Evolutionary conservation across 2,888 invertebrate species (phyloP).

Genomic region (Limnephilus lunatus): DNA sequence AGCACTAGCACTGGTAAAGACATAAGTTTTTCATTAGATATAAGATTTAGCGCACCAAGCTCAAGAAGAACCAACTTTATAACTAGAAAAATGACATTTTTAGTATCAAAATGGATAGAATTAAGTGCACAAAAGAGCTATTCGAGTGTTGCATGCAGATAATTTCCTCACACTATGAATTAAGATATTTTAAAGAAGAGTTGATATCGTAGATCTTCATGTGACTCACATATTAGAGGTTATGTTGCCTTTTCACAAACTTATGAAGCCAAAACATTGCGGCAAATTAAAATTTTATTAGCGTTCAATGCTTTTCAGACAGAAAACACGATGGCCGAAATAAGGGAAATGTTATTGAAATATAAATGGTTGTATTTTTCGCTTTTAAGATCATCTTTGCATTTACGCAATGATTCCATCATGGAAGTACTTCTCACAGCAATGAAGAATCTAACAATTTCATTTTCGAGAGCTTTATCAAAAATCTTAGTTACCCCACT

Average conservation of each 20-base stretch:
- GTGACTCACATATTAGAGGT: neutral
- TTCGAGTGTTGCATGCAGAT: constrained; percentile 2
- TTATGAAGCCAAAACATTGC: neutral
- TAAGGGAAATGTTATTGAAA: neutral
- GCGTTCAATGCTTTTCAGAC: no score
- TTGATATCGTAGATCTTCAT: neutral
- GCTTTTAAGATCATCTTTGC: no score
- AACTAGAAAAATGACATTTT: neutral
- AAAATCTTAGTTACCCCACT: neutral
- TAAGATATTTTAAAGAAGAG: constrained; percentile 18
- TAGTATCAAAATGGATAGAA: neutral
- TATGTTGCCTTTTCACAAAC: neutral
- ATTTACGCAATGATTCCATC: neutral
- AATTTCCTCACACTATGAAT: neutral
- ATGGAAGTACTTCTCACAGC: neutral
- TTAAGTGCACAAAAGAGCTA: neutral
- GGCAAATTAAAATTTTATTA: no score
- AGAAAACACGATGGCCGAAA: no score
- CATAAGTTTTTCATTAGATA: neutral
- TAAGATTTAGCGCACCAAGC: constrained; percentile 11
- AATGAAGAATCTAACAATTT: neutral
- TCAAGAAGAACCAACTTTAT: constrained; percentile 21
- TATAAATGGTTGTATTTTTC: neutral
- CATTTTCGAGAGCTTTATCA: neutral
- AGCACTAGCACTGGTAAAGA: constrained; percentile 35